phyloP scores from a whole-genome alignment of 2,797 vertebrate species.

The Microchirus variegatus region DNA sequence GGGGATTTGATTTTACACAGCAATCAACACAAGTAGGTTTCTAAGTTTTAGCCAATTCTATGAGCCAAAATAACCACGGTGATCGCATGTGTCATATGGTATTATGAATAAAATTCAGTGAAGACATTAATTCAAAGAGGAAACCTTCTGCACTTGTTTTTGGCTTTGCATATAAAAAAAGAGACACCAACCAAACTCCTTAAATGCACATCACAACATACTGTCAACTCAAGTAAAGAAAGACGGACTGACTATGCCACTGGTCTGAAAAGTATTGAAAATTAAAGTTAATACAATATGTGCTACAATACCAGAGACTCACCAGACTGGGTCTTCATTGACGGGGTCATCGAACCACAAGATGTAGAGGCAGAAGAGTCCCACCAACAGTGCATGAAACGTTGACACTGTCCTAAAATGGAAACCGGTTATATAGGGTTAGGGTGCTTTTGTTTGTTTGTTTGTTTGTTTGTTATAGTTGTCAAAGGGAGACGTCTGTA shows the following conservation, averaged over 20 bases:
- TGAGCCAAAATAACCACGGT: too few relatives aligned
- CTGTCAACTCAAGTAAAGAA: too few relatives aligned
- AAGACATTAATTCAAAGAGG: too few relatives aligned
- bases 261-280: not conserved
- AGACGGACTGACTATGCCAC: not conserved
- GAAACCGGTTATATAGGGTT: not conserved
- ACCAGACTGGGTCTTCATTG: conserved; percentile 94
- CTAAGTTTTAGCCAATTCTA: too few relatives aligned
- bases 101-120: too few relatives aligned
- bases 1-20: too few relatives aligned
- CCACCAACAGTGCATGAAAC: conserved; percentile 93
- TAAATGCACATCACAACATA: not conserved
- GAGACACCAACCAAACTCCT: not conserved
- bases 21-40: too few relatives aligned
- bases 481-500: conserved; percentile 13
- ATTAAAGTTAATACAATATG: not conserved
- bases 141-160: too few relatives aligned
- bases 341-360: conserved; percentile 89
- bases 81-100: too few relatives aligned
- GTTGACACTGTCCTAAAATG: conserved; percentile 92
- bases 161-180: too few relatives aligned
- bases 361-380: conserved; percentile 91
- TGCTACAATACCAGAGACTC: conserved; percentile 67
- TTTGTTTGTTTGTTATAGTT: not conserved
- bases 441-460: not conserved